These are phyloP conservation scores for Spicauda simplicius DNA, from an alignment of 2,888 invertebrate genomes.

Conservation along the genomic window DNA sequence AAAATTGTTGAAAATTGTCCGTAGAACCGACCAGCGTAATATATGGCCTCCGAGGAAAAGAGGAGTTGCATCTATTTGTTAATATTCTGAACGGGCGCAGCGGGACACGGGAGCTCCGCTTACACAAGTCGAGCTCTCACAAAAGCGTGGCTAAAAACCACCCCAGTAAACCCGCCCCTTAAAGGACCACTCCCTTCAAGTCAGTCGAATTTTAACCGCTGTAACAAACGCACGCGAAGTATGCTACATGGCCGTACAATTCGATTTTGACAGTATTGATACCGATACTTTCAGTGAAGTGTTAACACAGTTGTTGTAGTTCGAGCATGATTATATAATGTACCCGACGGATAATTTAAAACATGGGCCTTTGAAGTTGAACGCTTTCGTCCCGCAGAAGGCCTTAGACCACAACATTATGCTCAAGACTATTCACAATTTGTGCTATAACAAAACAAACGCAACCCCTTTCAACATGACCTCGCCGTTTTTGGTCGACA, in stretches of 20 bases:
- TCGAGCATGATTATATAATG: slow-evolving; percentile 55
- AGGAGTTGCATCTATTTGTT: background rate
- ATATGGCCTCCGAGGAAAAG: background rate
- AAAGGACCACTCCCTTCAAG: slow-evolving; percentile 69
- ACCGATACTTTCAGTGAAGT: slow-evolving; percentile 38
- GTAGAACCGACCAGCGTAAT: slow-evolving; percentile 12
- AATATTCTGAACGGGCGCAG: background rate
- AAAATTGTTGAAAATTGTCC: slow-evolving; percentile 16
- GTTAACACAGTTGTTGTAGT: slow-evolving; percentile 11
- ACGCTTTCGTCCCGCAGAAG: slow-evolving; percentile 58
- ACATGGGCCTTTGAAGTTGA: slow-evolving; percentile 75
- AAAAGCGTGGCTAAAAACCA: slow-evolving; percentile 76
- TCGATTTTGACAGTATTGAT: background rate
- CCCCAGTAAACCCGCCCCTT: slow-evolving; percentile 73
- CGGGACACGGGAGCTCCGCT: slow-evolving; percentile 52
- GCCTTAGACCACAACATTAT: slow-evolving; percentile 75
- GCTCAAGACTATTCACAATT: slow-evolving; percentile 78
- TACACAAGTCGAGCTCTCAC: slow-evolving; percentile 55
- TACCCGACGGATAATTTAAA: slow-evolving; percentile 73
- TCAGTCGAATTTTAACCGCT: slow-evolving; percentile 62
- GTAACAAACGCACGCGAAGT: slow-evolving; percentile 50
- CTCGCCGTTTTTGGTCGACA: slow-evolving; percentile 86
- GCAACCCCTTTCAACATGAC: slow-evolving; percentile 77
- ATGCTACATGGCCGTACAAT: background rate
- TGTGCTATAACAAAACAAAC: slow-evolving; percentile 71